These are phyloP conservation scores for Thomomys bottae DNA, from an alignment of 2,113 vertebrate genomes.

Conservation along the genomic window DNA sequence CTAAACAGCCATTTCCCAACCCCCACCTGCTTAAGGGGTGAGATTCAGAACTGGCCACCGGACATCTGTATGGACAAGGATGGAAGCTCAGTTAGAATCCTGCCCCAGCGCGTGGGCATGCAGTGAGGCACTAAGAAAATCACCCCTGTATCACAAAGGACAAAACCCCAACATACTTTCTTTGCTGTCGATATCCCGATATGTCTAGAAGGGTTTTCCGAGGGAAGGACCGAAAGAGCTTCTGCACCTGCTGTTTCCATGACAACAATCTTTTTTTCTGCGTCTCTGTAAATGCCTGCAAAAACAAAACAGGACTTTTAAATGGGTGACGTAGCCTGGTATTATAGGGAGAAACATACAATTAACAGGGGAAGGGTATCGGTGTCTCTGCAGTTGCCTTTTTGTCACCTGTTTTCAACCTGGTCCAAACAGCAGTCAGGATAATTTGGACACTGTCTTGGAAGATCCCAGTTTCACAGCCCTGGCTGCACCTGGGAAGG, in stretches of 20 bases:
- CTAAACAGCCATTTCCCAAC: neutral
- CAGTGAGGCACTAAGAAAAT: neutral
- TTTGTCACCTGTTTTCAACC: constrained; percentile 51
- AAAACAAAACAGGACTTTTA: constrained; percentile 71
- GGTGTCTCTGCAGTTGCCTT: neutral
- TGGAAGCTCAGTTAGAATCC: neutral
- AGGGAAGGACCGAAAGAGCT: constrained; percentile 98
- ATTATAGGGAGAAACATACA: constrained; percentile 53
- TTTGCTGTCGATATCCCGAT: constrained; percentile 94
- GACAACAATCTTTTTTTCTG: constrained; percentile 99
- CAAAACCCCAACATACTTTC: constrained; percentile 87
- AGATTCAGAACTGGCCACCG: neutral
- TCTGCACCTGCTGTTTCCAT: constrained; percentile 99
- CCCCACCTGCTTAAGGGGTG: constrained; percentile 34
- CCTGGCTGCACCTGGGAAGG: neutral
- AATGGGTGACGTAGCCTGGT: constrained; percentile 49
- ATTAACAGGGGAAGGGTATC: constrained; percentile 57
- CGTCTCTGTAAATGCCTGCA: constrained; percentile 96
- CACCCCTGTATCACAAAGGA: neutral
- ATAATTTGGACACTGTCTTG: constrained; percentile 13
- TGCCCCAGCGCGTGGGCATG: neutral
- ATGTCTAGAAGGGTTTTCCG: constrained; percentile 98
- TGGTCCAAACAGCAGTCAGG: constrained; percentile 44
- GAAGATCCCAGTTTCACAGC: neutral
- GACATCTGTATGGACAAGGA: neutral